Evolutionary conservation across 2,113 vertebrate species (phyloP).

Genomic region (Typhlomys cinereus): DNA sequence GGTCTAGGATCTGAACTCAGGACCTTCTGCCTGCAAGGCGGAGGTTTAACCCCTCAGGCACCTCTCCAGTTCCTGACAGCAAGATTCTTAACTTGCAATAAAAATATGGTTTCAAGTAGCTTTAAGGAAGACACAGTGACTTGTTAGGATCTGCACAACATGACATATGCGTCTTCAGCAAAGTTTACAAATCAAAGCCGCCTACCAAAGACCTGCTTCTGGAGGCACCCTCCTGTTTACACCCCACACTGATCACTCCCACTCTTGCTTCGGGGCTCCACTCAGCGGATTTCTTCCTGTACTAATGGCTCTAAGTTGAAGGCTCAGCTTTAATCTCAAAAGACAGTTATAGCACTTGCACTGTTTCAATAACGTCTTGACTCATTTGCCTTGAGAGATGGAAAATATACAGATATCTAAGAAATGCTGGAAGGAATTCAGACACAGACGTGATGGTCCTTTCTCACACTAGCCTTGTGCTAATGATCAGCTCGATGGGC

Average conservation of each 20-base stretch:
- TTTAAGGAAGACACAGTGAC: no score
- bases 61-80: no score
- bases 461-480: background rate
- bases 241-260: background rate
- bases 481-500: background rate
- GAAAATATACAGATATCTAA: conserved; percentile 36
- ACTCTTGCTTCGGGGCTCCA: background rate
- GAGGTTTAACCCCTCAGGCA: no score
- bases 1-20: no score
- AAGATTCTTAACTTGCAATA: no score
- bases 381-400: background rate
- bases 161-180: conserved; percentile 12
- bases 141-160: conserved; percentile 12
- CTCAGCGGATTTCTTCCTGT: background rate
- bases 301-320: conserved; percentile 13
- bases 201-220: background rate
- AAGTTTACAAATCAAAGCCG: conserved; percentile 18
- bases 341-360: background rate
- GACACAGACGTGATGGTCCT: background rate
- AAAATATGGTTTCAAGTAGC: no score
- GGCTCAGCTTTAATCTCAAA: conserved; percentile 29
- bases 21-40: no score
- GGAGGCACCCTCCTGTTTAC: background rate
- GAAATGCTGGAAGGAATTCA: background rate
- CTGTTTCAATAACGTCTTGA: conserved; percentile 17